Conservation (phyloP, 2,797 vertebrate genomes). For the Anolis apletophallus region DNA sequence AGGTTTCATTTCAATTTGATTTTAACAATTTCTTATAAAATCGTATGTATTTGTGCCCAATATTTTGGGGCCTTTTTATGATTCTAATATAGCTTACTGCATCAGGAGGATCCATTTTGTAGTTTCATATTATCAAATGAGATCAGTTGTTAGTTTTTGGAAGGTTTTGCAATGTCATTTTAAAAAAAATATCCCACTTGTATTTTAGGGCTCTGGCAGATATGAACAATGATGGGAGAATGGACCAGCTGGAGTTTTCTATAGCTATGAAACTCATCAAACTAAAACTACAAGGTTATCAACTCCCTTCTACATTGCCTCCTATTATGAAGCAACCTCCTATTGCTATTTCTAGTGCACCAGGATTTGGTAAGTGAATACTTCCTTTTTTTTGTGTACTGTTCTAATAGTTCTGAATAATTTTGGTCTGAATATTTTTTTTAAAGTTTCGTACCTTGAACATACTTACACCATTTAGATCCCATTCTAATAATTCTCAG, state of each 20-base stretch:
- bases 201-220: slow-evolving; percentile 92
- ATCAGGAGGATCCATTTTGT: background rate
- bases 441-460: background rate
- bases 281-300: slow-evolving; percentile 95
- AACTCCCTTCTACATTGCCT: slow-evolving; percentile 89
- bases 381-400: background rate
- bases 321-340: slow-evolving; percentile 92
- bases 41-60: too few relatives aligned
- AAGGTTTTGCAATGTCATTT: slow-evolving; percentile 16
- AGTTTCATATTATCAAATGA: background rate
- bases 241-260: slow-evolving; percentile 98
- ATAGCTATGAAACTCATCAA: slow-evolving; percentile 99
- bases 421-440: background rate
- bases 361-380: slow-evolving; percentile 87
- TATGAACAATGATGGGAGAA: slow-evolving; percentile 96
- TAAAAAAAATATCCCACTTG: background rate
- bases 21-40: too few relatives aligned
- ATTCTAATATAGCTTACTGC: slow-evolving; percentile 3
- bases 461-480: background rate
- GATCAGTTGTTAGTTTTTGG: background rate
- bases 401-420: background rate
- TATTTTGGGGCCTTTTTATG: too few relatives aligned
- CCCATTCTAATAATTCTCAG: background rate
- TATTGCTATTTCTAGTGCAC: slow-evolving; percentile 81
- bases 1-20: too few relatives aligned